Percentiles rank a stretch among this genome's conserved stretches.
These are phyloP conservation scores for Sarcoramphus papa DNA, from an alignment of 2,797 vertebrate species.

Conservation along the genomic window DNA sequence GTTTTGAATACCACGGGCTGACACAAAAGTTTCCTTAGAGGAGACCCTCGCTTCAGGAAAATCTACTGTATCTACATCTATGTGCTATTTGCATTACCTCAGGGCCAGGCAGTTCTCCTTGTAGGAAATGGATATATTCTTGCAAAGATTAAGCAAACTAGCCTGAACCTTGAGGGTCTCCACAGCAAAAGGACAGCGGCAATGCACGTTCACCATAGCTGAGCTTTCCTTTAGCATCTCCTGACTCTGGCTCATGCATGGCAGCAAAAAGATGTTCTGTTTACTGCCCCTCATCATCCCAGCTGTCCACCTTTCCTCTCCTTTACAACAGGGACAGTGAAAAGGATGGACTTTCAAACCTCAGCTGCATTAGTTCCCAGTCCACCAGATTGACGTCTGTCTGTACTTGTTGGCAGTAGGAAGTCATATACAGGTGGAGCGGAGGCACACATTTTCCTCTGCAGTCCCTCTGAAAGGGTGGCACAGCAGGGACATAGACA, in stretches of 20 bases:
- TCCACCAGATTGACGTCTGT: not conserved
- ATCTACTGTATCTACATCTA: not conserved
- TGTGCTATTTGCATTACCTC: not conserved
- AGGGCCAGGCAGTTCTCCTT: not conserved
- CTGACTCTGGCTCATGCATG: not conserved
- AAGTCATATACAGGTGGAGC: not conserved
- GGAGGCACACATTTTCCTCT: not conserved
- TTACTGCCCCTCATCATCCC: not conserved
- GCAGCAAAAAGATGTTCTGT: not conserved
- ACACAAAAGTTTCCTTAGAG: not conserved
- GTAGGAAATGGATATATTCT: not conserved
- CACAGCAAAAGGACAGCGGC: not conserved
- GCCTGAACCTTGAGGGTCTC: not conserved
- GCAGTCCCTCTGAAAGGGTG: not conserved
- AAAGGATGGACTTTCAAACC: not conserved
- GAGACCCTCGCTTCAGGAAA: not conserved
- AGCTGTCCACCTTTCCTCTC: not conserved
- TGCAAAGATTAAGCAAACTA: not conserved
- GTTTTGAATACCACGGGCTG: not conserved
- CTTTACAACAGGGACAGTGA: not conserved
- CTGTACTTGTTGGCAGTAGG: not conserved
- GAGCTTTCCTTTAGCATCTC: not conserved
- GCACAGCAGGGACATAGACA: not conserved
- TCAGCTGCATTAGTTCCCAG: not conserved
- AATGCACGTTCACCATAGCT: not conserved